Conservation (phyloP, 1,140 invertebrate species). For the Aradophagus sp. region DNA sequence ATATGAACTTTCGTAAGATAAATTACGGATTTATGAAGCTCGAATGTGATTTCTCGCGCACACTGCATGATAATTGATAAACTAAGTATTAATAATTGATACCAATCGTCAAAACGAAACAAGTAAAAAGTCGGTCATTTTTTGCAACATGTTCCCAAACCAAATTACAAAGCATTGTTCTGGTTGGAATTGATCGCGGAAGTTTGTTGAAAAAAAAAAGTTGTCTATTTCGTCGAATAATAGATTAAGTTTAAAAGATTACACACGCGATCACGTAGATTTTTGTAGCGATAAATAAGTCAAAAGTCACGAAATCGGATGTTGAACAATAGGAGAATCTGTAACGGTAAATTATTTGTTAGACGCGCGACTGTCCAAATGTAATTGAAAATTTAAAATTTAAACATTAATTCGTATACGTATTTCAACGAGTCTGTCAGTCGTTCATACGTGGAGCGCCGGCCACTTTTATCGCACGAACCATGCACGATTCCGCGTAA, state of each 20-base stretch:
- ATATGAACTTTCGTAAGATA: no score
- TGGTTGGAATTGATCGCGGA: slow-evolving; percentile 16
- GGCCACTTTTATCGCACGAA: slow-evolving; percentile 35
- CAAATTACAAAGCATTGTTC: slow-evolving; percentile 12
- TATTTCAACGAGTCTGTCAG: slow-evolving; percentile 39
- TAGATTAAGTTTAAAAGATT: slow-evolving; percentile 40
- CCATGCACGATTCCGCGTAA: slow-evolving; percentile 30
- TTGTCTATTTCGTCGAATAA: slow-evolving; percentile 32
- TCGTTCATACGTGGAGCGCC: slow-evolving; percentile 25
- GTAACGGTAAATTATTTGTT: slow-evolving; percentile 44
- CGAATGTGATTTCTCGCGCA: not conserved
- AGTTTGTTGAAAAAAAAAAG: slow-evolving; percentile 20
- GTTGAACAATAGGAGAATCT: slow-evolving; percentile 45
- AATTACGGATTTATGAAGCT: no score
- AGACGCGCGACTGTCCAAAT: slow-evolving; percentile 32
- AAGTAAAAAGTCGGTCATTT: slow-evolving; percentile 11
- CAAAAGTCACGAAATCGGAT: slow-evolving; percentile 38
- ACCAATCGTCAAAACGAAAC: slow-evolving; percentile 11
- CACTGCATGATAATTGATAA: not conserved
- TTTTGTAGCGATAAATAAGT: slow-evolving; percentile 36
- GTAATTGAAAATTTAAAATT: slow-evolving; percentile 54
- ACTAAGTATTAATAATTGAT: not conserved
- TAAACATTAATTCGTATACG: slow-evolving; percentile 40
- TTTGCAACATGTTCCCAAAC: slow-evolving; percentile 4
- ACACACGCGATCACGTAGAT: slow-evolving; percentile 43